A percentile compares a stretch with the other conserved stretches of the same genome.
Conservation (phyloP, 2,113 vertebrate genomes). For the Passer domesticus region DNA sequence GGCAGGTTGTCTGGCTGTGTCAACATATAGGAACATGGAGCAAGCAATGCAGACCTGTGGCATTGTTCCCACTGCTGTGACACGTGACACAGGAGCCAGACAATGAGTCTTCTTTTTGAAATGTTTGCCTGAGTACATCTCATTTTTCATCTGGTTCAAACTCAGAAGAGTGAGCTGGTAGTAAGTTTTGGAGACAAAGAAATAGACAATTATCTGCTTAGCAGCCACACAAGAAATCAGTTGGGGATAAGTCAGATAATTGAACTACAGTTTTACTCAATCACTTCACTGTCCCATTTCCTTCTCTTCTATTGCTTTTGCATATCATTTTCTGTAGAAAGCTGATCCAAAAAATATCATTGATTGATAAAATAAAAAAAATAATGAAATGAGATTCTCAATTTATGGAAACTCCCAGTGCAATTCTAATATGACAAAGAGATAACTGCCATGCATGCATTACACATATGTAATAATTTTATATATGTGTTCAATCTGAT, state of each 20-base stretch:
- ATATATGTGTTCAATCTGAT: background rate
- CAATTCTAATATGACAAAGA: background rate
- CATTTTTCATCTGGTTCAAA: background rate
- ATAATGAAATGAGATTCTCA: background rate
- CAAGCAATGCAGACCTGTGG: background rate
- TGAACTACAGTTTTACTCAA: background rate
- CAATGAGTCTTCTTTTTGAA: background rate
- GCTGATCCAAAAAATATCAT: rapidly evolving
- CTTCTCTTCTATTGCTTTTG: background rate
- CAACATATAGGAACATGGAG: background rate
- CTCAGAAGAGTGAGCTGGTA: background rate
- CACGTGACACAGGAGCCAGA: background rate
- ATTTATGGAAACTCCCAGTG: background rate
- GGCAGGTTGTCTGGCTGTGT: background rate
- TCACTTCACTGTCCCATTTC: background rate
- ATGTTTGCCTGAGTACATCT: background rate
- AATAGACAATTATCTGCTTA: background rate
- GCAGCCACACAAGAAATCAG: background rate
- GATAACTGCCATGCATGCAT: background rate
- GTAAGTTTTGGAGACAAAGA: background rate
- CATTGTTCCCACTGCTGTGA: background rate
- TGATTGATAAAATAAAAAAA: background rate
- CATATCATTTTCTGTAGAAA: background rate
- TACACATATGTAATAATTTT: background rate
- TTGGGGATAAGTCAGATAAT: background rate